Evolutionary conservation across 2,888 invertebrate species (phyloP), one percentile per base, ranked within the genome.

Genomic region (Sturmia bella): DNA sequence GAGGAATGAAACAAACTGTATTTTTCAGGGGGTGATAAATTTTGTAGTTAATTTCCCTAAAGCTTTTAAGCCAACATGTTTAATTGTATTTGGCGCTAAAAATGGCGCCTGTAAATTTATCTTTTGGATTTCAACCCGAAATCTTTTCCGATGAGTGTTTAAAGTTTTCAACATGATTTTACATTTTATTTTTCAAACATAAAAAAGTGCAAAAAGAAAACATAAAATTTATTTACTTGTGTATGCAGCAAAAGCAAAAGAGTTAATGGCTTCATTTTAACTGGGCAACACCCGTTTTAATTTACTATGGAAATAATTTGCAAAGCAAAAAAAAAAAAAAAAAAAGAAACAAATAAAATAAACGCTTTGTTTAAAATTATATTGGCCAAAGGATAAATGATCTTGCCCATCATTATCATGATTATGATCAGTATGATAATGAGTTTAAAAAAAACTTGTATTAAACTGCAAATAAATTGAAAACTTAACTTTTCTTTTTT

Each of bases 251-350:
- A 6, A 59, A 43, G 50, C 19, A 54, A 37, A 50, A 64, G 41
- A 83, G 77, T 83, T 89, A 89, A 89, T 89, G 89, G 87, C 89
- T 89, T 87, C 86, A 89, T 89, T 89, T 87, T 83, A 84, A 86
- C 73, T 69, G 82, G 80, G 78, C 74, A 74, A 79, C 79, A 68
- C 73, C 66, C 74, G 66, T 54, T 66, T 73, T 73, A 68, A 66
- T 52, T 78, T 72, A 43, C 45, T 75, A 48, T 21, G 43, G 12
- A 41, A 27, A n/a, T n/a, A n/a, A 41, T 37, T 68, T 32, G 3
- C 4, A 19, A 69, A 3, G n/a, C 32, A 54, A 43, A 32, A 1
- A 32, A 1, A 32, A 7, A 9, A 3, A 32, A n/a, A n/a, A n/a
- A 19, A 69, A 3, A n/a, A 19, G 41, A 43, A 32, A 1, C 5